Evolutionary conservation across 1,140 invertebrate genomes (phyloP), one percentile per base, ranked within the genome.

Genomic region (Conus ventricosus): DNA sequence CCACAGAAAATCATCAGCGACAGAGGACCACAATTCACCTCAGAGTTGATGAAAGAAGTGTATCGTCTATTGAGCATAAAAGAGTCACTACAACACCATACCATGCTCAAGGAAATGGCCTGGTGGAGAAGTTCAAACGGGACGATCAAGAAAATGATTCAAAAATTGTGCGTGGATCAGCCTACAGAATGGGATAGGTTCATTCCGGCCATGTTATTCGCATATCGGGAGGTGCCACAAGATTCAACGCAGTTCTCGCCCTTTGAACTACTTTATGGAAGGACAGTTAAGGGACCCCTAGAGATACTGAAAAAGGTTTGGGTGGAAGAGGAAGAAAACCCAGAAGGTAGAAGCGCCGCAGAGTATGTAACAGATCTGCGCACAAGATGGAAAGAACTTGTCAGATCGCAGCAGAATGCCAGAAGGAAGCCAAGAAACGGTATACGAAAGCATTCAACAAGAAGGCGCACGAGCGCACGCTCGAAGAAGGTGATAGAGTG

Each of bases 101-200:
- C 60, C 39, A 86, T 51, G 60, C 39, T 20, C 51, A 75, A 84
- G 5, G 20, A 11, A 88, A 76, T 84, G 94, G 94, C 11, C 55
- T 84, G 82, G 82, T 84, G 1, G 82, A 84, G 82, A 54, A 25
- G 17, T 84, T 84, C 55, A 39, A 39, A 93, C 84, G 88, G 89
- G 17, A 93, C 90, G 7, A 63, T 95, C 3, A 91, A 91, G 71
- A 55, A 83, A 17, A 92, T 92, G 91, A 67, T 93, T 23, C 87
- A 51, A 87, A 87, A 87, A 23, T 63, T 93, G 81, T 94, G 78
- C 90, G 20, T 13, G 7, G 88, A 91, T 27, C 83, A 89, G 81
- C 87, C 87, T 11, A 91, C 91, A n/a, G 88, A 89, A 94, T 57
- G 95, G 94, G 94, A 92, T 95, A 86, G 60, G 85, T 20, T 92